Evolutionary conservation across 1,140 invertebrate species (phyloP).

Genomic region (Sarcophaga peregrina): DNA sequence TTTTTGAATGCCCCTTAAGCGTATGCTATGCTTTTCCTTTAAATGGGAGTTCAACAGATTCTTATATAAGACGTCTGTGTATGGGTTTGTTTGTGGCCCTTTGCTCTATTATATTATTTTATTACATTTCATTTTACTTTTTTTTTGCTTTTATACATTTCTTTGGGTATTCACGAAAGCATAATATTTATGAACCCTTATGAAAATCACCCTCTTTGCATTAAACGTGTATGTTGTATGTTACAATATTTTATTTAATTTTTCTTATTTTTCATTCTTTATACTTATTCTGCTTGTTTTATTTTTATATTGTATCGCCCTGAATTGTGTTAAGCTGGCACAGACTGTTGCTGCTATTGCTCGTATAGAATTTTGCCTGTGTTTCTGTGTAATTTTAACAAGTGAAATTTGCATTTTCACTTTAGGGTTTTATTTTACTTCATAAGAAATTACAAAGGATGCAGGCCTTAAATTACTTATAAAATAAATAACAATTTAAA

Average conservation of each 20-base stretch:
- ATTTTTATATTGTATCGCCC: too few species aligned
- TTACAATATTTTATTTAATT: neutral
- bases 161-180: neutral
- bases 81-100: neutral
- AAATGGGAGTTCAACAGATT: constrained; percentile 14
- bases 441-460: neutral
- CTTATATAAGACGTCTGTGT: neutral
- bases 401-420: constrained; percentile 4
- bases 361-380: neutral
- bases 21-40: neutral
- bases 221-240: constrained; percentile 5
- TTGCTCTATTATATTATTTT: neutral
- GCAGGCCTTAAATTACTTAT: too few species aligned
- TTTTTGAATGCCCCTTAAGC: neutral
- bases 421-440: neutral
- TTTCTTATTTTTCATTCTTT: neutral
- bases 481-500: too few species aligned
- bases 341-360: neutral
- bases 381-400: neutral
- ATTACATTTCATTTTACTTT: neutral
- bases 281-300: neutral
- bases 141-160: neutral
- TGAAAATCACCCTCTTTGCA: neutral
- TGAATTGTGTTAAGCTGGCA: constrained; percentile 8
- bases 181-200: constrained; percentile 25